These are phyloP conservation scores for Arrhopalites spinosus DNA, from an alignment of 2,888 invertebrate species.

Conservation along the genomic window DNA sequence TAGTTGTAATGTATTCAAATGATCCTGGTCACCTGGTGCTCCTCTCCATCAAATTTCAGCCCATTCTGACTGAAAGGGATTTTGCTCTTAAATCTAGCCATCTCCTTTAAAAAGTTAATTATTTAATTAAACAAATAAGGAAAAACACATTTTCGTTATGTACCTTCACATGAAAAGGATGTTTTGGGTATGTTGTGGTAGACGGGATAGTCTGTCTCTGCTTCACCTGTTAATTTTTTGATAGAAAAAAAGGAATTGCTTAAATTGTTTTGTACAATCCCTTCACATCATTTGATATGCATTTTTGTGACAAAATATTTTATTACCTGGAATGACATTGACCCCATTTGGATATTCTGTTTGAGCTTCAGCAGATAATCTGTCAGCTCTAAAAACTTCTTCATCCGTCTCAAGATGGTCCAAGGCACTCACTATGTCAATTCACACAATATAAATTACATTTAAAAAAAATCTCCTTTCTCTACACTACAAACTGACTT, in stretches of 20 bases:
- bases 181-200: constrained; percentile 49
- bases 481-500: not conserved
- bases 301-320: not conserved
- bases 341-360: constrained; percentile 56
- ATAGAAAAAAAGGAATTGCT: not conserved
- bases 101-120: no score
- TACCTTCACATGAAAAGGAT: constrained; percentile 50
- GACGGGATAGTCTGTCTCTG: constrained; percentile 53
- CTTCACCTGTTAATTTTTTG: constrained; percentile 42
- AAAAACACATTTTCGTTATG: no score
- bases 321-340: constrained; percentile 54
- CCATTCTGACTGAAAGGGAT: no score
- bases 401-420: constrained; percentile 32
- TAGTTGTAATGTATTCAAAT: no score
- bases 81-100: no score
- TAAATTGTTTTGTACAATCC: not conserved
- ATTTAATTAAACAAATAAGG: no score
- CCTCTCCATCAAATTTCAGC: no score
- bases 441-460: not conserved
- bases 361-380: constrained; percentile 37
- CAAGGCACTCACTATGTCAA: constrained; percentile 16
- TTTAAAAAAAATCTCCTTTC: not conserved
- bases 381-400: constrained; percentile 28
- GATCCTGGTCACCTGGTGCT: no score
- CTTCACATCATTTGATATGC: not conserved